phyloP scores from a whole-genome alignment of 2,113 vertebrate species.

The Callorhinus ursinus region DNA sequence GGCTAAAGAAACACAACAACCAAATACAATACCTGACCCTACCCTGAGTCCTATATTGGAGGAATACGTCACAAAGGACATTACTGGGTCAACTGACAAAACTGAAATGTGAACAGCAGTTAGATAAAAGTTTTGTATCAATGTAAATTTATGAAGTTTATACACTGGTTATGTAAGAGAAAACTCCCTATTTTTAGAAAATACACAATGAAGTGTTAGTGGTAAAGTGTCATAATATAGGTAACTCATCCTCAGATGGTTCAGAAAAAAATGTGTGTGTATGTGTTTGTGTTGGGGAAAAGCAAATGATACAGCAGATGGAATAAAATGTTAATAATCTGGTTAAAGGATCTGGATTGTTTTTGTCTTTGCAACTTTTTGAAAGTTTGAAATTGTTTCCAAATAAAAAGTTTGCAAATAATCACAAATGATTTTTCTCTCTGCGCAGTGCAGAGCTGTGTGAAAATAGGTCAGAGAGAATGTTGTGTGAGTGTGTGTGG shows the following conservation, averaged over 20 bases:
- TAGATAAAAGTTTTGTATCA: conserved; percentile 28
- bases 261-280: not conserved
- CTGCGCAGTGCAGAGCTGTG: not conserved
- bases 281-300: not conserved
- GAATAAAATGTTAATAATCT: conserved; percentile 25
- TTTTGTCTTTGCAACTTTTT: conserved; percentile 26
- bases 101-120: not conserved
- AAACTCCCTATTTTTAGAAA: not conserved
- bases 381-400: conserved; percentile 30
- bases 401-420: conserved; percentile 24
- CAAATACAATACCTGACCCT: not conserved
- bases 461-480: conserved; percentile 15
- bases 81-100: not conserved
- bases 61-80: not conserved
- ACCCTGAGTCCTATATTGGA: not conserved
- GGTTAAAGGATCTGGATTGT: not conserved
- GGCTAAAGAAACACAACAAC: not conserved
- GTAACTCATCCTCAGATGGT: not conserved
- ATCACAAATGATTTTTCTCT: not conserved
- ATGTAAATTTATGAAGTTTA: conserved; percentile 27
- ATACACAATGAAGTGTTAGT: not conserved
- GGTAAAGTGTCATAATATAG: not conserved
- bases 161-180: not conserved
- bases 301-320: not conserved
- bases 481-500: not conserved